phyloP scores from a whole-genome alignment of 2,113 vertebrate genomes.

The Pteropus alecto region DNA sequence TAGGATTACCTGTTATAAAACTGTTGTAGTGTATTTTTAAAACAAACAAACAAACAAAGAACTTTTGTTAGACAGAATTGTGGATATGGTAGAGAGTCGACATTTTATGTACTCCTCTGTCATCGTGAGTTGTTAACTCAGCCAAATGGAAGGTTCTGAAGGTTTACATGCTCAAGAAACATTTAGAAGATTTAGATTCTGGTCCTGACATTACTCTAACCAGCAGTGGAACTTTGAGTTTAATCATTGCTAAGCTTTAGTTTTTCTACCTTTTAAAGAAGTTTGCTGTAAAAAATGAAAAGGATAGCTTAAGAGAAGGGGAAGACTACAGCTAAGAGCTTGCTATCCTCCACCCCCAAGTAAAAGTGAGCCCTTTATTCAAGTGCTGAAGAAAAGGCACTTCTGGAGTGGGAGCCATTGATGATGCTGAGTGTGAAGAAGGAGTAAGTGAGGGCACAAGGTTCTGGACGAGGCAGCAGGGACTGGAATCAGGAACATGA shows the following conservation, averaged over 20 bases:
- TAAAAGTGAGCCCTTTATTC: neutral
- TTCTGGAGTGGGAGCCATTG: neutral
- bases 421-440: neutral
- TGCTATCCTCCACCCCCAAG: neutral
- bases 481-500: neutral
- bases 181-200: neutral
- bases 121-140: neutral
- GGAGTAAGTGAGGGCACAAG: neutral
- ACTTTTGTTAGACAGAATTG: slow-evolving; percentile 1
- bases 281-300: neutral
- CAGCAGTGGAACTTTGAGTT: neutral
- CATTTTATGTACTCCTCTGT: neutral
- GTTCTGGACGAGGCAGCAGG: neutral
- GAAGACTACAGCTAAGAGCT: neutral
- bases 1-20: slow-evolving; percentile 12
- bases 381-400: neutral
- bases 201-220: neutral
- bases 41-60: neutral
- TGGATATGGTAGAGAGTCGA: neutral
- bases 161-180: neutral
- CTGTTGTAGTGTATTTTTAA: neutral
- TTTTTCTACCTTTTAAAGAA: neutral
- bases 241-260: neutral
- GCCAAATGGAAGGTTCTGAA: neutral
- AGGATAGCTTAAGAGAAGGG: neutral